Percentiles rank a stretch among this genome's conserved stretches.
These are phyloP conservation scores for Eupithecia dodoneata DNA, from an alignment of 2,888 invertebrate genomes.

Conservation along the genomic window DNA sequence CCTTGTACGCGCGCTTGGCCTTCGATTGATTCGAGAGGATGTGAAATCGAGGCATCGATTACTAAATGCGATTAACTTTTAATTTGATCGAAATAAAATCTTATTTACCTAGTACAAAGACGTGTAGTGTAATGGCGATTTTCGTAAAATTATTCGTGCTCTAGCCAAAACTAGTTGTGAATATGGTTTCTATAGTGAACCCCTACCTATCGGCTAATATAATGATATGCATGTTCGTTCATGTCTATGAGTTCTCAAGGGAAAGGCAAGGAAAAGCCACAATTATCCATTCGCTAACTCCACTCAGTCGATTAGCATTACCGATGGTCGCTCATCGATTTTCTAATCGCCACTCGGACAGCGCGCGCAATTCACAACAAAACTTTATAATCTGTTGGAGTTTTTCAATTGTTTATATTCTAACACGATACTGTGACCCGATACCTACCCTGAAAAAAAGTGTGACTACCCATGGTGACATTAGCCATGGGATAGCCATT, in stretches of 20 bases:
- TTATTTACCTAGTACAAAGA: background rate
- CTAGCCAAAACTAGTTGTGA: background rate
- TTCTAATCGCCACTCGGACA: slow-evolving; percentile 28
- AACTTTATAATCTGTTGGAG: slow-evolving; percentile 8
- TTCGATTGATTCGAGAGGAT: slow-evolving; percentile 46
- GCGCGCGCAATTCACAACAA: slow-evolving; percentile 22
- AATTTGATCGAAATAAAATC: background rate
- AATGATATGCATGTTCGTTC: background rate
- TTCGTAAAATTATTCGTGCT: background rate
- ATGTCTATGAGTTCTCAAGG: background rate
- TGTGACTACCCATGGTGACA: background rate
- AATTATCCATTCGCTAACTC: slow-evolving; percentile 22
- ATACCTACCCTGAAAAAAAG: background rate
- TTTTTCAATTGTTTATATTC: background rate
- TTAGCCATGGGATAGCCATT: background rate
- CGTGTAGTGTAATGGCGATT: background rate
- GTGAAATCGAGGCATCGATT: slow-evolving; percentile 53
- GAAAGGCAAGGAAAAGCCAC: slow-evolving; percentile 1
- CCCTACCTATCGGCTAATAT: background rate
- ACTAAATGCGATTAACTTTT: slow-evolving; percentile 36
- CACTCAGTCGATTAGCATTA: slow-evolving; percentile 25
- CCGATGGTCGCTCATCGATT: slow-evolving; percentile 33
- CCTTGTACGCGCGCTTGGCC: slow-evolving; percentile 18
- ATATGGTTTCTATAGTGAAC: background rate
- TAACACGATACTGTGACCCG: background rate